Percentiles rank a stretch among this genome's conserved stretches.
Evolutionary conservation across 2,797 vertebrate genomes (phyloP).

Genomic region (Manis pentadactyla): DNA sequence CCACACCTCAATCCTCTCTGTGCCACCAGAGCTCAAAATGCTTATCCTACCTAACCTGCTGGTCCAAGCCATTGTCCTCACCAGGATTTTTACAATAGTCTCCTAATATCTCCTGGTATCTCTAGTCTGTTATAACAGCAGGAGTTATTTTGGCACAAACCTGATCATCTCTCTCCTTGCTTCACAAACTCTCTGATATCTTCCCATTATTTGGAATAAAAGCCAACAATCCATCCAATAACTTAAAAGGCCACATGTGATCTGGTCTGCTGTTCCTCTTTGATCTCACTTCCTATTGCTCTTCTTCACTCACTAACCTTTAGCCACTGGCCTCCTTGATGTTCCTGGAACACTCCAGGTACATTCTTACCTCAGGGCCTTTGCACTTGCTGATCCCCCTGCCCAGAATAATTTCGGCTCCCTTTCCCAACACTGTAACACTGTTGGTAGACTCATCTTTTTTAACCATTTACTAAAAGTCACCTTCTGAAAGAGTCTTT

Average conservation of each 20-base stretch:
- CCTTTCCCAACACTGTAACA: accelerated
- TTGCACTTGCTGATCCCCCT: background rate
- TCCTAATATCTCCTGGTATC: background rate
- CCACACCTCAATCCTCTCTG: background rate
- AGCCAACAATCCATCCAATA: background rate
- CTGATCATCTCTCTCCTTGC: background rate
- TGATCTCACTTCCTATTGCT: background rate
- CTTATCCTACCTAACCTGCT: background rate
- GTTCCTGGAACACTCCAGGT: background rate
- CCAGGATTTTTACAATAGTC: background rate
- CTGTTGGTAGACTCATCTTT: background rate
- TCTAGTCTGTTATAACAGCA: background rate
- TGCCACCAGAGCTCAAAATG: background rate
- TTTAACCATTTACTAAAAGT: background rate
- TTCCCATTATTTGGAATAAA: background rate
- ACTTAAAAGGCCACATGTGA: background rate
- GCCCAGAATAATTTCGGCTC: background rate
- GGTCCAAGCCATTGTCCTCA: background rate
- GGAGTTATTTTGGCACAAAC: background rate
- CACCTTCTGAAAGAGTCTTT: background rate
- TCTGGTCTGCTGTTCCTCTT: background rate
- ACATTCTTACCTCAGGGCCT: background rate
- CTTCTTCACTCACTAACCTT: background rate
- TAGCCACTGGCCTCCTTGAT: background rate
- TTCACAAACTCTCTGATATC: background rate